phyloP scores from a whole-genome alignment of 2,888 invertebrate genomes.

The Teleogryllus oceanicus region DNA sequence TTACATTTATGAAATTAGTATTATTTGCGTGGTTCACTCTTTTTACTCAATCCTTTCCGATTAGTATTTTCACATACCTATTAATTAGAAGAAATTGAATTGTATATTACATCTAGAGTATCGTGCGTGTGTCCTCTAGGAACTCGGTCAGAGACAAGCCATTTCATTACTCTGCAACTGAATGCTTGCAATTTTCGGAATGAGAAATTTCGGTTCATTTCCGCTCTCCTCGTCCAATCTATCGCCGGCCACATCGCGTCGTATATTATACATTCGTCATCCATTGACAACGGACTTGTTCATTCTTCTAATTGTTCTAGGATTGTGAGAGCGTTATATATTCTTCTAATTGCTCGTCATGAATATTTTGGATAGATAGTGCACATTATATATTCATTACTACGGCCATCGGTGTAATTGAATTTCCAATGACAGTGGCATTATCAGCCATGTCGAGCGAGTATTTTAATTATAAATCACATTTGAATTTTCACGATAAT shows the following conservation, averaged over 20 bases:
- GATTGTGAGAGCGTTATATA: not conserved
- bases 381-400: not conserved
- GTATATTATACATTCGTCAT: constrained; percentile 2
- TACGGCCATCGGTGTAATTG: not conserved
- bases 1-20: too few species aligned
- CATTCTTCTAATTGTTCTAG: not conserved
- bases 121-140: too few species aligned
- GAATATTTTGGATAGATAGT: constrained; percentile 18
- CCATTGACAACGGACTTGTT: not conserved
- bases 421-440: constrained; percentile 10
- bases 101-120: too few species aligned
- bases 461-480: constrained; percentile 18
- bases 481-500: constrained; percentile 18
- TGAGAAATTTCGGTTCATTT: too few species aligned
- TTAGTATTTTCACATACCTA: too few species aligned
- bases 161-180: too few species aligned
- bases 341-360: not conserved
- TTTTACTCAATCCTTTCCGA: too few species aligned
- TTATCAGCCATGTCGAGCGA: not conserved
- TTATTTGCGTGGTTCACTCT: too few species aligned
- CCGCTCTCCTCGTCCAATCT: too few species aligned
- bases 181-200: too few species aligned
- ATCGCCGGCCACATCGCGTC: not conserved
- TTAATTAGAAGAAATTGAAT: too few species aligned
- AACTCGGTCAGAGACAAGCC: too few species aligned